Evolutionary conservation across 2,797 vertebrate genomes (phyloP).

Genomic region (Poeciliopsis turneri): DNA sequence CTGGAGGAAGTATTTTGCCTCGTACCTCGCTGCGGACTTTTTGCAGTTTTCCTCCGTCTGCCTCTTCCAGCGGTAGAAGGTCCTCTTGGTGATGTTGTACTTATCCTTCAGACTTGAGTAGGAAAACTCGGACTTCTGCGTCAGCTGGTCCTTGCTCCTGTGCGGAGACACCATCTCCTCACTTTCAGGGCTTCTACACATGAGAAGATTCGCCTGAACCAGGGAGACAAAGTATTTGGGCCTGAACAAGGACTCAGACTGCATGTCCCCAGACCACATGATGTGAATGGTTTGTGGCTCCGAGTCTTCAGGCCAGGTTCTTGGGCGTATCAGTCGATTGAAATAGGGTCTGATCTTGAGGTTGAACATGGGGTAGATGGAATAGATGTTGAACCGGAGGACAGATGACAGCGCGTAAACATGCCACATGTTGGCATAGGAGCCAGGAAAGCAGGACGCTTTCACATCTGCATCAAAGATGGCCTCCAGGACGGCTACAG

Average conservation of each 20-base stretch:
- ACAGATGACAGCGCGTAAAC: conserved; percentile 92
- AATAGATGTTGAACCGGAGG: conserved; percentile 91
- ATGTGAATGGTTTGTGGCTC: conserved; percentile 86
- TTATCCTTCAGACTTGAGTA: conserved; percentile 88
- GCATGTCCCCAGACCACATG: conserved; percentile 93
- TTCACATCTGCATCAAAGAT: conserved; percentile 96
- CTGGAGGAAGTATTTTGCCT: conserved; percentile 94
- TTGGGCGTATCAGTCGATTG: conserved; percentile 90
- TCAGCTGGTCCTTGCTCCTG: conserved; percentile 80
- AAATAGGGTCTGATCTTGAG: conserved; percentile 95
- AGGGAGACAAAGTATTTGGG: conserved; percentile 90
- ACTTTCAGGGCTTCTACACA: conserved; percentile 59
- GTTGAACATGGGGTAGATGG: conserved; percentile 96
- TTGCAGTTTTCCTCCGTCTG: conserved; percentile 90
- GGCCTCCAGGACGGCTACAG: conserved; percentile 88
- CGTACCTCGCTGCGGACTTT: conserved; percentile 89
- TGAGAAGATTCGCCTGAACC: conserved; percentile 81
- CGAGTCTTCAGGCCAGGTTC: conserved; percentile 73
- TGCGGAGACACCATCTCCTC: conserved; percentile 69
- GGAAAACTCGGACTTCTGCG: conserved; percentile 82
- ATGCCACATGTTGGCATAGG: conserved; percentile 97
- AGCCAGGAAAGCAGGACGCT: conserved; percentile 92
- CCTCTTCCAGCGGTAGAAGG: conserved; percentile 94
- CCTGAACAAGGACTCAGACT: conserved; percentile 84
- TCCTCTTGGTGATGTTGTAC: conserved; percentile 92